Base-by-base conservation (phyloP, 2,797 vertebrate genomes). In the Coregonus suidteri region DNA sequence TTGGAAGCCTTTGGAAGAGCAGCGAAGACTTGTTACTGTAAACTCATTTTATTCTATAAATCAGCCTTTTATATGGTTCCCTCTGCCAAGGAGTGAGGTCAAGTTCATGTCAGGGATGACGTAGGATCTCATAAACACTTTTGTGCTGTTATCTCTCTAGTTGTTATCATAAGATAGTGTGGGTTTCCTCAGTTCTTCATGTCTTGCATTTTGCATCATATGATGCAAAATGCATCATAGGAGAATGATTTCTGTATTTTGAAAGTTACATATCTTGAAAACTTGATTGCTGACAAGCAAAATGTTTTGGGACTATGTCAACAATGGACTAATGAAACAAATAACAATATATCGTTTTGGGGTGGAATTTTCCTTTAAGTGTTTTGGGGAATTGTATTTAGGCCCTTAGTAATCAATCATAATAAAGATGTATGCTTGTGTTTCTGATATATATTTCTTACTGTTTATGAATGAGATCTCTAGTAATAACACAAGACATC, bases 401-500 rank as follows among this genome's bases (percentile, higher is more conserved):
- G 31, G 5, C 16, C 20, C 73, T 59, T 20, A 69, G 72, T 4
- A 78, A 54, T 68, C 1, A 71, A 20, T 20, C 4, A 16, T 18
- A 53, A 51, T 16, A 62, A 1, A 41, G 3, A 47, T 2, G 41
- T 47, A 47, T 13, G 9, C 41, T 47, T 47, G 41, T 9, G 6
- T 15, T 56, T 54, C 16, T 35, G 53, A 14, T 16, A 53, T 87
- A 83, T 77, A 51, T 51, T 51, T 71, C 78, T 77, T 62, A 76
- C 87, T 90, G 84, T 84, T 68, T 85, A 76, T 87, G 84, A 91
- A 90, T 83, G 85, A 88, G 84, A 75, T 41, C 41, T 80, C 16
- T 53, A 78, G 78, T 90, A 89, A 91, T 87, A 87, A 84, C 80
- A 78, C 67, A 80, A 86, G 89, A 91, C 88, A 84, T 91, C 86